phyloP scores from a whole-genome alignment of 2,888 invertebrate genomes.

The Polydrusus pterygomalis region DNA sequence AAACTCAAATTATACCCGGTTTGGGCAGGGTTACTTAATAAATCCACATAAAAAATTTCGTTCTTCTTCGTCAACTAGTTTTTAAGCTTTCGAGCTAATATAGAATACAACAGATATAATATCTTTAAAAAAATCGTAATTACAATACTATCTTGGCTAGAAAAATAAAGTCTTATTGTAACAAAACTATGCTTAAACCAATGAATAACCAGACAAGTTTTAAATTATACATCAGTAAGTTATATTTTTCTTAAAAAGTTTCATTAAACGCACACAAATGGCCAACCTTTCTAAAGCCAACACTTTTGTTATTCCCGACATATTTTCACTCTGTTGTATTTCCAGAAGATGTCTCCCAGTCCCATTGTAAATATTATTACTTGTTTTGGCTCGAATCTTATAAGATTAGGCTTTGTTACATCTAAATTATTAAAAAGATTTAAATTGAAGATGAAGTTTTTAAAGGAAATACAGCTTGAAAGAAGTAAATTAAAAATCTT shows the following conservation, averaged over 20 bases:
- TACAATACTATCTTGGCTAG: no score
- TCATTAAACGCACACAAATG: not conserved
- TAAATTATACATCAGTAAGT: no score
- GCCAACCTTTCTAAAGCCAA: not conserved
- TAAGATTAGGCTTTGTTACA: not conserved
- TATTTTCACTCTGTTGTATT: slow-evolving; percentile 13
- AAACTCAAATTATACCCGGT: no score
- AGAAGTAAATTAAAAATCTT: not conserved
- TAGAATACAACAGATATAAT: no score
- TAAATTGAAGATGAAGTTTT: not conserved
- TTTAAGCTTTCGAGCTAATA: no score
- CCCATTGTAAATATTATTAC: slow-evolving; percentile 8
- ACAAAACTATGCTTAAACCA: no score
- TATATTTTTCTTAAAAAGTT: not conserved
- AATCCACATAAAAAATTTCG: no score
- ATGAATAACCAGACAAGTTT: no score
- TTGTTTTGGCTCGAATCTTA: slow-evolving; percentile 1
- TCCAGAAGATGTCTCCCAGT: not conserved
- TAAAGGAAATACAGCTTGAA: not conserved
- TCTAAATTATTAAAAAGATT: slow-evolving; percentile 8
- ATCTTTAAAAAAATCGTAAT: no score
- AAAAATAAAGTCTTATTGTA: no score
- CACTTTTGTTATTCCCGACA: slow-evolving; percentile 3
- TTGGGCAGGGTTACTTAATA: no score
- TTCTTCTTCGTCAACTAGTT: no score